Evolutionary conservation across 1,140 invertebrate species (phyloP), one percentile per base, ranked within the genome.

Genomic region (Doryteuthis pealeii): DNA sequence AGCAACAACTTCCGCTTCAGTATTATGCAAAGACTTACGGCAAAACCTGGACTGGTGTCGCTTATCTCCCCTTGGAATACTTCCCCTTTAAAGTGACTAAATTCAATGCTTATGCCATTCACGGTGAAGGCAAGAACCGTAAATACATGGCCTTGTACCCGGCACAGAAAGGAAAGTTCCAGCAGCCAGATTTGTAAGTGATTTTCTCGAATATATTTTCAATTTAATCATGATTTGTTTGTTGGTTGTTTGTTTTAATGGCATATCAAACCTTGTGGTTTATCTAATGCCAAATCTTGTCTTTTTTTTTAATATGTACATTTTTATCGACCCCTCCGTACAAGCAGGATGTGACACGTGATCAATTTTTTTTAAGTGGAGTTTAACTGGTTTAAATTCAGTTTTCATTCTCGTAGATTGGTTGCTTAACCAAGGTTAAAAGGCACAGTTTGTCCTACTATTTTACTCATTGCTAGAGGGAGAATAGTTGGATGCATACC

Each of bases 51-150:
- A 79, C 43, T 12, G 90, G 89, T 28, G 72, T 66, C 30, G 89
- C 89, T 1, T 33, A 84, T 8, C 83, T 90, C 54, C 89, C 89
- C 8, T 30, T 43, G 2, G 70, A 77, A 6, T 89, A 89, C 77
- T 87, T 90, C 40, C 89, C 89, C 70, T 80, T 82, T 71, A 84
- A 84, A 66, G 87, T 91, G 0, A 86, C 83, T 31, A 87, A 86
- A 74, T 89, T 91, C 76, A 91, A 91, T 82, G 90, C 90, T 5
- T 91, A 90, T 79, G 90, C 90, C 40, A 90, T 91, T 72, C 90
- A 91, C 77, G 90, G 90, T 10, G 81, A 80, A 14, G 88, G 81
- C 4, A 79, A 82, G 1, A 76, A 86, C 10, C 75, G 90, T 70
- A 79, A 79, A 33, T 91, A 91, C 77, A 89, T 90, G 78, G 83